Base-by-base conservation (phyloP, 1,140 invertebrate genomes). In the Asobara japonica region DNA sequence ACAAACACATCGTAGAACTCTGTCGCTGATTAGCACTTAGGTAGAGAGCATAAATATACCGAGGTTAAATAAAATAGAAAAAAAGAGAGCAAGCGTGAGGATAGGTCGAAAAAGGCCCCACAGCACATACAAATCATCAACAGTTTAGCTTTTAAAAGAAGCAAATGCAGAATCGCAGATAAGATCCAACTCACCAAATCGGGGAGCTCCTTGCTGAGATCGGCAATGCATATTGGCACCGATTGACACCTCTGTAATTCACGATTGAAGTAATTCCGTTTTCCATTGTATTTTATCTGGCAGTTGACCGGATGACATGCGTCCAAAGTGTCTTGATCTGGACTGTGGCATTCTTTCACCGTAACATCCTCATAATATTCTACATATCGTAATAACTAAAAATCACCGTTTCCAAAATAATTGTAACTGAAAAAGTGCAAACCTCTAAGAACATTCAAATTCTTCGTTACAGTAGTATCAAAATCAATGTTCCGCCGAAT, bases 301-400 rank as follows among this genome's bases (percentile, higher is more conserved):
- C 89, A 91, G 62, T 89, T 80, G 0, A 90, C 88, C 30, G 88
- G 87, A 16, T 79, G 74, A 76, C 89, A 91, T n/a, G 84, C 76
- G 71, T 90, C 87, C 16, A 89, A 75, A 4, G 87, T 83, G 74
- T 90, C 87, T 73, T 88, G 79, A 75, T 90, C 89, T 20, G 79
- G 69, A 20, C 83, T 80, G 8, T 75, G 67, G 72, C 89, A 91
- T 25, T 72, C 70, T 25, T 74, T 83, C 30, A 82, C 72, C 65
- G 82, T 79, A 22, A 29, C 20, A 3, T 45, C 20, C 10, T 69
- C 45, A 65, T 79, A 77, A 33, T 78, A 76, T 36, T 69, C 73
- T 77, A 45, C 7, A 36, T 22, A 71, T 61, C 11, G 13, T 25
- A 4, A 10, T 56, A 25, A 18, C 10, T 8, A n/a, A 16, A 64